A percentile compares a stretch with the other conserved stretches of the same genome.
These are phyloP conservation scores for Eublepharis macularius DNA, from an alignment of 2,113 vertebrate species.

Conservation along the genomic window DNA sequence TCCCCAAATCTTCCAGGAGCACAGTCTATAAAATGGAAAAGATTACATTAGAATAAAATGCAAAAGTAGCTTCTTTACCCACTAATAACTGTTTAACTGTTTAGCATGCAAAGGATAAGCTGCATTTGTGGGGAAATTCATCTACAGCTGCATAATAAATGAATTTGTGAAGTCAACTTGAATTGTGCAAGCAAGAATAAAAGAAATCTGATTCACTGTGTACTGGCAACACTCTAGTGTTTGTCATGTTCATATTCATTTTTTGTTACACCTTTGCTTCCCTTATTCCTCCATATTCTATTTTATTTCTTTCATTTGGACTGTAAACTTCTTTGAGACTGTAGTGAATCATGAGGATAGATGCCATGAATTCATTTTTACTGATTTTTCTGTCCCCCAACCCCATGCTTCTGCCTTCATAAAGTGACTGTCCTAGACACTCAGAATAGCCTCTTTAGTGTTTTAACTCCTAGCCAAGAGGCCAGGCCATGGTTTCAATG, in stretches of 20 bases:
- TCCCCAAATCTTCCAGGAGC: constrained; percentile 19
- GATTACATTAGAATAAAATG: neutral
- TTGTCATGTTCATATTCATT: neutral
- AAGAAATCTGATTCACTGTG: neutral
- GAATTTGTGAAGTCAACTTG: neutral
- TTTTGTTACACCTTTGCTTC: neutral
- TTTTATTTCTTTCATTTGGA: neutral
- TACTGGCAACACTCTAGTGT: neutral
- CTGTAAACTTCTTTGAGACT: too few species aligned
- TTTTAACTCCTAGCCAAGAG: too few species aligned
- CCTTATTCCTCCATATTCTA: neutral
- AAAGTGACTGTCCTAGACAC: too few species aligned
- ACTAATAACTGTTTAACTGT: neutral
- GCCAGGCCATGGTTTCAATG: too few species aligned
- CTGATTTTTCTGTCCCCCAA: too few species aligned
- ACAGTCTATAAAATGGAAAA: constrained; percentile 11
- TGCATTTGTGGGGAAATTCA: neutral
- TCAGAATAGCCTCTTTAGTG: too few species aligned
- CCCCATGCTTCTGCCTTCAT: too few species aligned
- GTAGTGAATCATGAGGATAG: too few species aligned
- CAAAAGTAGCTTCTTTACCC: neutral
- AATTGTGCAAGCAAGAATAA: neutral
- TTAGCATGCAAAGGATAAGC: neutral
- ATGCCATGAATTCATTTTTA: too few species aligned
- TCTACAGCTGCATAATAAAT: neutral